Evolutionary conservation across 2,797 vertebrate genomes (phyloP).

Genomic region (Sphenopsis melanotis): DNA sequence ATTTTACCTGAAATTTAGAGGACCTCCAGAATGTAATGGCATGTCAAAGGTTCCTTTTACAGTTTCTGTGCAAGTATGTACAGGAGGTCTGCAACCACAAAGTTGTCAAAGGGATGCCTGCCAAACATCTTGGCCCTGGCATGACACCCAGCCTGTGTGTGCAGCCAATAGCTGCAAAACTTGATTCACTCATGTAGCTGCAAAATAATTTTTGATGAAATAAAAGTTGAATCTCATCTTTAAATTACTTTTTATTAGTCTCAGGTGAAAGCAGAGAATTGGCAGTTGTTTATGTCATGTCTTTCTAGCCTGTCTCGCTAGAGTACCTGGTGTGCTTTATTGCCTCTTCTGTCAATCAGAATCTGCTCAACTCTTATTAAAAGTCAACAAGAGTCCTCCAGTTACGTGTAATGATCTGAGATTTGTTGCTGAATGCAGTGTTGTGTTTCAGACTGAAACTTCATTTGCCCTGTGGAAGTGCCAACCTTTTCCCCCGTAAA

Average conservation of each 20-base stretch:
- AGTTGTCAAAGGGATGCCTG: background rate
- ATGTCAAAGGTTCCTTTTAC: background rate
- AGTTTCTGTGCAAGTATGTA: background rate
- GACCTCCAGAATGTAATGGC: background rate
- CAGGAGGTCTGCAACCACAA: constrained; percentile 22
- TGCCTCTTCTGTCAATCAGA: background rate
- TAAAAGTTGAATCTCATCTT: background rate
- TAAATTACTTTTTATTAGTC: constrained; percentile 25
- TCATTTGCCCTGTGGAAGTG: background rate
- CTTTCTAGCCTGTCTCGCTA: background rate
- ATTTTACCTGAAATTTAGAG: background rate
- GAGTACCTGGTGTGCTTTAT: background rate
- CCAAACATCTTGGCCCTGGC: background rate
- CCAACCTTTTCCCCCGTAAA: background rate
- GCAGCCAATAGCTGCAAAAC: background rate
- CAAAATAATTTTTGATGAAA: background rate
- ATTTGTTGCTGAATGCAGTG: background rate
- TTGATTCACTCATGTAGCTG: background rate
- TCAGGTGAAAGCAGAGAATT: background rate
- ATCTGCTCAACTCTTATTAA: background rate
- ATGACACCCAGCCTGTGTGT: background rate
- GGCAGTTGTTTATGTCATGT: background rate
- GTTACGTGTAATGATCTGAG: background rate
- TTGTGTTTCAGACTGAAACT: background rate
- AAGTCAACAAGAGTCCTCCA: background rate